Conservation (phyloP, 2,888 invertebrate genomes). For the Ecliptopera silaceata region DNA sequence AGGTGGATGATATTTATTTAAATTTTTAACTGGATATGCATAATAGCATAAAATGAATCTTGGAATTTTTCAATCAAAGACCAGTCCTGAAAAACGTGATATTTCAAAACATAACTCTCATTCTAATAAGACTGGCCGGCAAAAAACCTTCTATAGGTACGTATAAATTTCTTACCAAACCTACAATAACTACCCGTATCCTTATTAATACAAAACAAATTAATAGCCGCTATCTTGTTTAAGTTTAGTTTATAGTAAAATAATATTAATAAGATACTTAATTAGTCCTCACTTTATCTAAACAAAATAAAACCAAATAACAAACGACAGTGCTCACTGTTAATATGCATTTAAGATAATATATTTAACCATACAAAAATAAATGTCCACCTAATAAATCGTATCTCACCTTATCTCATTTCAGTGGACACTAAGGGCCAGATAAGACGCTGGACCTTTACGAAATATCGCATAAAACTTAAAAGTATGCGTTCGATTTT, state of each 20-base stretch:
- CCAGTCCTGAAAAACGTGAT: too few relatives aligned
- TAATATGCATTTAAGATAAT: conserved; percentile 82
- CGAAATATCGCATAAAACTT: conserved; percentile 35
- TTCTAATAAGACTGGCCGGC: too few relatives aligned
- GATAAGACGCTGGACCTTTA: conserved; percentile 67
- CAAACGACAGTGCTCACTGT: conserved; percentile 74
- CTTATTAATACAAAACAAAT: too few relatives aligned
- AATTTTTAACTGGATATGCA: too few relatives aligned
- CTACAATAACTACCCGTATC: too few relatives aligned
- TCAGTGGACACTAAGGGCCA: conserved; percentile 72
- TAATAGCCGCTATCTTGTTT: too few relatives aligned
- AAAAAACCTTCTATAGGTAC: too few relatives aligned
- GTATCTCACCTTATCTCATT: conserved; percentile 72
- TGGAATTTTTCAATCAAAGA: too few relatives aligned
- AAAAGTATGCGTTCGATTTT: conserved; percentile 53
- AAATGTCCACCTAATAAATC: conserved; percentile 81
- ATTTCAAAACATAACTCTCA: too few relatives aligned
- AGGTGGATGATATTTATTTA: not conserved
- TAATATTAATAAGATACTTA: conserved; percentile 16
- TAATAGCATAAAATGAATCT: too few relatives aligned
- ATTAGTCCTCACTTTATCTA: conserved; percentile 44
- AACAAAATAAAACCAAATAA: conserved; percentile 66
- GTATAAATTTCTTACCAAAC: too few relatives aligned
- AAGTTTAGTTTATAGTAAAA: not conserved
- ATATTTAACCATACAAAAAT: conserved; percentile 77